Conservation (phyloP, 2,888 invertebrate genomes). For the Leptinotarsa peninsularis region DNA sequence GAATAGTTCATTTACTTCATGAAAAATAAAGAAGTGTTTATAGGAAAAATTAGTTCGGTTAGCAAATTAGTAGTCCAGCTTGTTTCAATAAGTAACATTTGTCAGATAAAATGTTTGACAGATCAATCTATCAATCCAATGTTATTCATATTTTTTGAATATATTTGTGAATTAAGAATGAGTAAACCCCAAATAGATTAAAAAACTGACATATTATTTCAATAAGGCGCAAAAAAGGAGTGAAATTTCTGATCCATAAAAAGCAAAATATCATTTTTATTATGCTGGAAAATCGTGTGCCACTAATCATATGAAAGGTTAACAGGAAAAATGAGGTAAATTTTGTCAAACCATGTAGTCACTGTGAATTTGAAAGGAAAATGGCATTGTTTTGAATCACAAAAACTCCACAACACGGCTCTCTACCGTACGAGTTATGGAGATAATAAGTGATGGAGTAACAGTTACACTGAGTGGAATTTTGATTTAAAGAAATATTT, state of each 20-base stretch:
- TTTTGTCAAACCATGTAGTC: not conserved
- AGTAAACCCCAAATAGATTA: no score
- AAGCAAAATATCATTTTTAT: not conserved
- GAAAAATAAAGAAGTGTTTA: no score
- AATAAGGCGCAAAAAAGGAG: not conserved
- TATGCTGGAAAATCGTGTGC: not conserved
- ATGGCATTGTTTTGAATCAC: not conserved
- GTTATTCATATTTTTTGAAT: not conserved
- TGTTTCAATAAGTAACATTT: no score
- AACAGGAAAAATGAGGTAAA: not conserved
- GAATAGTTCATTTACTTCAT: no score
- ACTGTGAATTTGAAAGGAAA: not conserved
- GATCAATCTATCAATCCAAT: no score
- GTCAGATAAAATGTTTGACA: no score
- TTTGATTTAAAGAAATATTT: no score
- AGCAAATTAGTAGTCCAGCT: no score
- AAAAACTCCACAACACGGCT: not conserved
- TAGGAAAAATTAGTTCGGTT: no score
- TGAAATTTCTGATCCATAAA: not conserved
- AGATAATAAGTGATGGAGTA: not conserved
- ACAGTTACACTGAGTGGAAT: not conserved
- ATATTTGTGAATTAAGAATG: no score
- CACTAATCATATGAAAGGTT: not conserved
- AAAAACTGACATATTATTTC: not conserved
- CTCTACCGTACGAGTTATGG: not conserved